Evolutionary conservation across 2,113 vertebrate genomes (phyloP), one percentile per base, ranked within the genome.

Genomic region (Coptodon bakossiorum): DNA sequence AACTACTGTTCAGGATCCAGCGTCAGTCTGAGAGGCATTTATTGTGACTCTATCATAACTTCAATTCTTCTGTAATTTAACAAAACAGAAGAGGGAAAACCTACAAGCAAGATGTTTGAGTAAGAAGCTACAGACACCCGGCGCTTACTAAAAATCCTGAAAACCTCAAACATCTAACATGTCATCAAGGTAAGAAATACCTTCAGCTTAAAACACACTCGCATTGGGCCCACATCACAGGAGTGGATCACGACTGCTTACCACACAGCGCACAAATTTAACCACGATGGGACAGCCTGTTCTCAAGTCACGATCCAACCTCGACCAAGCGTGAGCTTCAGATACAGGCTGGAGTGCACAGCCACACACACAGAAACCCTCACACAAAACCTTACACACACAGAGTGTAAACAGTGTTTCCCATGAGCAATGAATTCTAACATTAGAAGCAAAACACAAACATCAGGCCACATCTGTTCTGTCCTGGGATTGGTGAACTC

Each of bases 401-500:
- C n/a, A 73, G 1, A 10, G 13, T 4, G 40, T 29, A 80, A 68
- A 89, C 88, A 84, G 68, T 59, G 40, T 86, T 85, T 89, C 90
- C 90, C 86, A 85, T 40, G 89, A 89, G 89, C 86, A 57, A 86
- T 45, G 82, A 31, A 10, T 56, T 90, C 93, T 87, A 88, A 86
- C 90, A 43, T 87, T 89, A 90, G 84, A 82, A 86, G 53, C 59
- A 83, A 80, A 91, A 91, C 84, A 54, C 57, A 91, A 92, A 93
- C 90, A 94, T 92, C 50, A 76, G 86, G 83, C 81, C 86, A 91
- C 89, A 93, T 93, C 90, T 93, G 92, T 43, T 86, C 24, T 61
- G 45, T 71, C 80, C 61, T 63, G 50, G 73, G 50, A 91, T 90
- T 88, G 73, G 81, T 63, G 54, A 81, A 87, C 86, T 81, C 57